Evolutionary conservation across 92 coral and sea anemone species (phyloP), one percentile per base, ranked within the genome.

Genomic region (Pocillopora grandis): DNA sequence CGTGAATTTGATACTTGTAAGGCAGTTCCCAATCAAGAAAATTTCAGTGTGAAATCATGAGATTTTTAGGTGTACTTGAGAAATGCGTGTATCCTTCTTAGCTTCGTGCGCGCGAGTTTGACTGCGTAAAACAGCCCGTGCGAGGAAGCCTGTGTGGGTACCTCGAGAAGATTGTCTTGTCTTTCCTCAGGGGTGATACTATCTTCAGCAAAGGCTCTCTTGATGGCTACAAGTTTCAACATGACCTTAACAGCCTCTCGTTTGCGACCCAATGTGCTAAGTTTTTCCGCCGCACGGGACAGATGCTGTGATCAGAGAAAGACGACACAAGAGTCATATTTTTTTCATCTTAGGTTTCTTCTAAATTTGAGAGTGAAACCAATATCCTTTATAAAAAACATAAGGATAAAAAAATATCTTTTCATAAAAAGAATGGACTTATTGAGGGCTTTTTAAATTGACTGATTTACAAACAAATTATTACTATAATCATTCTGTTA

Each of bases 171-270:
- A 31, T 74, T 71, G 31, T 87, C 89, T 6, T 93, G 94, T 73
- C 81, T 94, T 63, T 94, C 96, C 74, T 90, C 90, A 56, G 84
- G 62, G 6, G 66, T 84, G 23, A 35, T 66, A 58, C 95, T 82
- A 74, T 87, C 86, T 21, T 92, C 95, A 35, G 94, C 96, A 76
- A 94, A 90, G 80, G 92, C 79, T 71, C 93, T 89, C 68, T 85
- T 84, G 69, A 96, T 72, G 17, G 87, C 87, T 27, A 92, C 96
- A 37, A 90, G 90, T 83, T 90, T 94, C 70, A 85, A 61, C 93
- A 90, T 92, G 58, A 92, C 89, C 62, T 90, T 92, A 65, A 94
- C 90, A 21, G 98, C 96, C 79, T 96, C 98, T 67, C 98, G 91
- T 69, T 87, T 92, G 86, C 85, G 93, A 3, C 98, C 98, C 55